These are phyloP conservation scores for Parazoanthus darwini DNA, from an alignment of 92 coral and sea anemone genomes.

Conservation along the genomic window DNA sequence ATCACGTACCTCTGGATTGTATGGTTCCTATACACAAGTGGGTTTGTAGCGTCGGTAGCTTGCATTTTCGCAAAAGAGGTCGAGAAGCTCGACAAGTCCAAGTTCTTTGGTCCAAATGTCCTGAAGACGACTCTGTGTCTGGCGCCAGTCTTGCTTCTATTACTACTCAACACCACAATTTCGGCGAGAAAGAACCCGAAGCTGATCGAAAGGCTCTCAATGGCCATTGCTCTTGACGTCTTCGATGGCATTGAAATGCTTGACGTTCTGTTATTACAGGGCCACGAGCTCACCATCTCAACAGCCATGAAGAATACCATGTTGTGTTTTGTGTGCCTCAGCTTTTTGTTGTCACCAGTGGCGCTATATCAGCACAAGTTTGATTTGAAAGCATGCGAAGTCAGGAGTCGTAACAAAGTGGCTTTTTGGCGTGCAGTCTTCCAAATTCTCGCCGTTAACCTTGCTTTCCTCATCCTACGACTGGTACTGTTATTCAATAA, in stretches of 20 bases:
- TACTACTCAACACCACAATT: slow-evolving; percentile 45
- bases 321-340: slow-evolving; percentile 46
- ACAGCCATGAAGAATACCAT: slow-evolving; percentile 38
- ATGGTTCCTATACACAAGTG: slow-evolving; percentile 42
- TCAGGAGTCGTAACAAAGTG: slow-evolving; percentile 17
- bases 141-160: slow-evolving; percentile 43
- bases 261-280: slow-evolving; percentile 45
- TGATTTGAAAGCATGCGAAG: neutral
- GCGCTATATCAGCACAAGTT: slow-evolving; percentile 44
- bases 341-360: slow-evolving; percentile 49
- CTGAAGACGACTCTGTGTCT: slow-evolving; percentile 46
- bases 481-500: slow-evolving; percentile 22
- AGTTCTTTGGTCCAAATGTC: slow-evolving; percentile 41
- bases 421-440: slow-evolving; percentile 13
- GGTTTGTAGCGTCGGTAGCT: slow-evolving; percentile 19
- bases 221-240: slow-evolving; percentile 52
- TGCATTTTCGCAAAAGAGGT: slow-evolving; percentile 37
- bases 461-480: slow-evolving; percentile 42
- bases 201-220: slow-evolving; percentile 42
- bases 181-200: slow-evolving; percentile 37
- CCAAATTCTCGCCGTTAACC: slow-evolving; percentile 38
- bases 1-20: slow-evolving; percentile 44
- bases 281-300: slow-evolving; percentile 21
- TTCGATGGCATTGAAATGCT: slow-evolving; percentile 67
- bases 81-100: slow-evolving; percentile 15